Base-by-base conservation (phyloP, 2,888 invertebrate genomes). In the Fragum sueziense region DNA sequence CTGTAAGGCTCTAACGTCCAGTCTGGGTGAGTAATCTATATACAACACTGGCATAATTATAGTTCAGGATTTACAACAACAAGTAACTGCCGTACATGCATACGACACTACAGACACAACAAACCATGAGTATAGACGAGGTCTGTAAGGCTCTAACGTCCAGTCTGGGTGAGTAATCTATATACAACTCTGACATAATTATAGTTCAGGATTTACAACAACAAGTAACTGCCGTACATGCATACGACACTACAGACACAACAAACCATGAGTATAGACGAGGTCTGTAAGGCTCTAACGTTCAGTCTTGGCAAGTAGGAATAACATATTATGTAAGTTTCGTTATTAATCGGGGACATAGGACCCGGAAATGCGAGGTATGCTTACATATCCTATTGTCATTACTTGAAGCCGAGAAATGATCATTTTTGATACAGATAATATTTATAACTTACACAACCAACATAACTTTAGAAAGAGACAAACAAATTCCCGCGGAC, bases 121-220 rank as follows among this genome's bases (percentile, higher is more conserved):
- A 79, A 75, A 79, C 77, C 6, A 69, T 82, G 79, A 79, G 76
- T 51, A 73, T 79, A 25, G 70, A 67, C n/a, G 70, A 79, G 20
- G 70, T 79, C 22, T 82, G 82, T 47, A 57, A 76, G 33, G 67
- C 62, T 2, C 70, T 82, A n/a, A 70, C 76, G 7, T 57, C 67
- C 33, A 67, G 31, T 14, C 27, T 67, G 37, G 67, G 74, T 74
- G 57, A 37, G 65, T 34, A 41, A n/a, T n/a, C 29, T 11, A 61
- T 31, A 29, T 31, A 61, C 31, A 11, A 20, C 31, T 9, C n/a
- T 2, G 61, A 61, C 31, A 29, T 61, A 25, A 61, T n/a, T 9
- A 74, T 76, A 76, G 37, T 76, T 31, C 72, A 62, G 68, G 65
- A 67, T 47, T 59, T 80, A 29, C 74, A 76, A 41, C 62, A 74